Evolutionary conservation across 2,113 vertebrate genomes (phyloP).

Genomic region (Arenaria interpres): DNA sequence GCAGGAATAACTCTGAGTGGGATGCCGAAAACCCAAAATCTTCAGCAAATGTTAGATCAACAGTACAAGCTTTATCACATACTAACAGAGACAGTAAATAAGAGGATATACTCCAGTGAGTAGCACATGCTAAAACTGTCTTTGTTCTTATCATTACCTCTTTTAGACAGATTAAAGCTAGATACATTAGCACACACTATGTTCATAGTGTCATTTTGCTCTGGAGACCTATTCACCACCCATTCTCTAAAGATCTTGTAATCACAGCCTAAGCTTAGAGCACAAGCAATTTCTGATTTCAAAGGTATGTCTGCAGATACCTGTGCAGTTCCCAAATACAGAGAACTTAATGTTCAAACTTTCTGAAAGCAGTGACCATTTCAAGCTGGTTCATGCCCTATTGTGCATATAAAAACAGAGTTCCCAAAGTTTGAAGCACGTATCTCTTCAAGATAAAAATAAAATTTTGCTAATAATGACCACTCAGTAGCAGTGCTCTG

Average conservation of each 20-base stretch:
- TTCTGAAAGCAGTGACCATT: not conserved
- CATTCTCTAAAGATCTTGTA: not conserved
- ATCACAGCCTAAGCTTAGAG: not conserved
- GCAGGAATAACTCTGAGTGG: not conserved
- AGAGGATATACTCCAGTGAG: not conserved
- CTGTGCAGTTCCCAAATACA: not conserved
- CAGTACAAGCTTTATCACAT: not conserved
- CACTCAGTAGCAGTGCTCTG: not conserved
- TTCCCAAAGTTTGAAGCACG: not conserved
- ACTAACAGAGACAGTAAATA: not conserved
- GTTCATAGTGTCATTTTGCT: not conserved
- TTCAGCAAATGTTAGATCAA: not conserved
- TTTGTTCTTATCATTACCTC: not conserved
- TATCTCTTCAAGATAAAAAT: not conserved
- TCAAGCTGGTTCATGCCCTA: fast-evolving
- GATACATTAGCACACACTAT: not conserved
- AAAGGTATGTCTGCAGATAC: not conserved
- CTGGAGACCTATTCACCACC: not conserved
- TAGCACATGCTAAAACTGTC: not conserved
- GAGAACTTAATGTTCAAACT: not conserved
- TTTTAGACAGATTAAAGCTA: not conserved
- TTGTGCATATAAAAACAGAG: not conserved
- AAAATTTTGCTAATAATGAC: not conserved
- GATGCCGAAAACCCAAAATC: not conserved
- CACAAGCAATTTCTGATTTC: not conserved